A percentile compares a stretch with the other conserved stretches of the same genome.
phyloP scores from a whole-genome alignment of 2,797 vertebrate species.

The Sternarchorhynchus goeldii region DNA sequence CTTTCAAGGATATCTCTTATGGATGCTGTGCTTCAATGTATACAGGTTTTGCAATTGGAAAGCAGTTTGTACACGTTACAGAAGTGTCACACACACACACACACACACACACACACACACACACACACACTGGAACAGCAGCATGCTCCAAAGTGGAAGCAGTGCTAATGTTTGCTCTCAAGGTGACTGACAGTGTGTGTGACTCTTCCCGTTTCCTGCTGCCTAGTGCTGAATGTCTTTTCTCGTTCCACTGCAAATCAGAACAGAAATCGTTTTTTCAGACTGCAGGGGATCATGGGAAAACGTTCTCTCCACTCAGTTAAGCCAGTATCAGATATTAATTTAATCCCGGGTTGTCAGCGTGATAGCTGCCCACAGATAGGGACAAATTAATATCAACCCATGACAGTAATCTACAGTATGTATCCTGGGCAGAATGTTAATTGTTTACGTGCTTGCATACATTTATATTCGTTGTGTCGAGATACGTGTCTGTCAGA shows the following conservation, averaged over 20 bases:
- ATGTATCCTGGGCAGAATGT: background rate
- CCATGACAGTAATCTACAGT: constrained; percentile 9
- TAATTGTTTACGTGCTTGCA: background rate
- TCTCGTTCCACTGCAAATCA: constrained; percentile 7
- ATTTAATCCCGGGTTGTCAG: constrained; percentile 43
- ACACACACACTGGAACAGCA: too few species aligned
- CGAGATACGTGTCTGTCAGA: background rate
- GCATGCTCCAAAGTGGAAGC: too few species aligned
- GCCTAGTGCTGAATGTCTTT: background rate
- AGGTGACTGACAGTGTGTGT: too few species aligned
- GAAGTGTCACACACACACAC: too few species aligned
- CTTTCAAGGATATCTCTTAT: too few species aligned
- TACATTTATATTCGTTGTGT: background rate
- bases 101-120: too few species aligned
- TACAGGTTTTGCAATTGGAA: too few species aligned
- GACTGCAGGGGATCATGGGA: background rate
- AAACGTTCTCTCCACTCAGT: background rate
- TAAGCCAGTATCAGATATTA: constrained; percentile 32
- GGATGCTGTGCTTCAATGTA: too few species aligned
- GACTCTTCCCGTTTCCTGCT: too few species aligned
- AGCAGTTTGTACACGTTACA: too few species aligned
- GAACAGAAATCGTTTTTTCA: background rate
- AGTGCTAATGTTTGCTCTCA: too few species aligned
- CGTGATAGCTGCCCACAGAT: constrained; percentile 16
- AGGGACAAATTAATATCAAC: constrained; percentile 22